Conservation (phyloP, 2,888 invertebrate genomes). For the Brachyptera putata region DNA sequence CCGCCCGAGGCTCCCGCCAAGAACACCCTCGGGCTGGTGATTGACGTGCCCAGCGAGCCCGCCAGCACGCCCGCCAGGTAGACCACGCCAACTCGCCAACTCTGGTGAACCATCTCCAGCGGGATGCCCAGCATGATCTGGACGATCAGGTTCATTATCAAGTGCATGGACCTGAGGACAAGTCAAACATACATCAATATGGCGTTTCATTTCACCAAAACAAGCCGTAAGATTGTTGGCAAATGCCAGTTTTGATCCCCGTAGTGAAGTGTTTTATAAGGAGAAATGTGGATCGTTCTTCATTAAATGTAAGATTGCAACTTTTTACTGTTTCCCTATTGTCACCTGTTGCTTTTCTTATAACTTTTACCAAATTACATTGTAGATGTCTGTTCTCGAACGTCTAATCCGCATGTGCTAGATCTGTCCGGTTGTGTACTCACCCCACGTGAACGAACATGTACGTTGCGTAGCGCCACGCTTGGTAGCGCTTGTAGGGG, state of each 20-base stretch:
- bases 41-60: constrained; percentile 77
- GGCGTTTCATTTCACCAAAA: too few relatives aligned
- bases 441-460: constrained; percentile 95
- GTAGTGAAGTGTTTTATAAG: too few relatives aligned
- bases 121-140: constrained; percentile 92
- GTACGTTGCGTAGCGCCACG: constrained; percentile 91
- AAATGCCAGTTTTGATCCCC: too few relatives aligned
- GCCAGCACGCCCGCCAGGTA: constrained; percentile 82
- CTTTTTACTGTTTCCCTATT: too few relatives aligned
- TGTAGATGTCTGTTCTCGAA: too few relatives aligned
- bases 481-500: constrained; percentile 78
- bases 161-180: constrained; percentile 73
- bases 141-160: constrained; percentile 85
- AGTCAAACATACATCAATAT: constrained; percentile 26
- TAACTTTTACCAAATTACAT: too few relatives aligned
- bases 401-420: too few relatives aligned
- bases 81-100: constrained; percentile 85
- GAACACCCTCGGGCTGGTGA: constrained; percentile 72
- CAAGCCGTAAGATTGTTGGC: too few relatives aligned
- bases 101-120: constrained; percentile 92
- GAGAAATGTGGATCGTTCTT: too few relatives aligned
- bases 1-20: constrained; percentile 94
- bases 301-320: too few relatives aligned
- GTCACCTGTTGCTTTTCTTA: too few relatives aligned
- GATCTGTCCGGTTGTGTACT: too few relatives aligned